phyloP scores from a whole-genome alignment of 2,797 vertebrate genomes.

The Gouania willdenowi region DNA sequence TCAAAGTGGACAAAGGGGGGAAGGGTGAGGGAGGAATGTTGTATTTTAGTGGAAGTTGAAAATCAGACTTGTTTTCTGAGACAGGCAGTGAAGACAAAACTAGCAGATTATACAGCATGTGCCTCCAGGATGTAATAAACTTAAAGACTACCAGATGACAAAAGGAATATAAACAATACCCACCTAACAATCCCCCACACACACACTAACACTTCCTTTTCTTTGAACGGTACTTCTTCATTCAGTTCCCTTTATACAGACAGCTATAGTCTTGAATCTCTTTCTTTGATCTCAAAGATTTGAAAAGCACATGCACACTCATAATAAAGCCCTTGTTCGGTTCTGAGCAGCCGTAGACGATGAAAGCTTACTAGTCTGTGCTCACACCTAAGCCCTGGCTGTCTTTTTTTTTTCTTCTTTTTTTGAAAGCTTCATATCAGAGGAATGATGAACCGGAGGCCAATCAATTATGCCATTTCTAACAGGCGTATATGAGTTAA shows the following conservation, averaged over 20 bases:
- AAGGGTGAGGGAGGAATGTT: constrained; percentile 15
- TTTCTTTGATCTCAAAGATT: constrained; percentile 46
- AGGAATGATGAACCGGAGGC: constrained; percentile 57
- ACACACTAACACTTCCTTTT: constrained; percentile 6
- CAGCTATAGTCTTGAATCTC: constrained; percentile 39
- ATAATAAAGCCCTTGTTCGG: constrained; percentile 38
- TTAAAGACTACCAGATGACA: constrained; percentile 43
- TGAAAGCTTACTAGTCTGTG: constrained; percentile 30
- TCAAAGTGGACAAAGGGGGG: constrained; percentile 11
- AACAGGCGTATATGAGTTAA: constrained; percentile 43
- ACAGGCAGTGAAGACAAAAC: constrained; percentile 54
- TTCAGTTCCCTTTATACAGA: constrained; percentile 18
- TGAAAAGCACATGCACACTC: constrained; percentile 43
- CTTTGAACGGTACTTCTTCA: constrained; percentile 9
- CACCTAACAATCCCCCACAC: constrained; percentile 1
- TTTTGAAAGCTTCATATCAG: constrained; percentile 63
- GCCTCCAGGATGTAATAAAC: constrained; percentile 48
- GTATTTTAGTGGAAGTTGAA: constrained; percentile 58
- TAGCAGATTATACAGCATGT: constrained; percentile 54
- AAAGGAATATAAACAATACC: constrained; percentile 39
- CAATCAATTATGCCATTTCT: constrained; percentile 64
- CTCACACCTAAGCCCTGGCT: constrained; percentile 22
- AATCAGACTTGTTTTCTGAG: constrained; percentile 50
- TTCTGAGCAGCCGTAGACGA: constrained; percentile 29
- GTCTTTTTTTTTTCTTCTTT: no score